Base-by-base conservation (phyloP, 2,797 vertebrate genomes). In the Rhyacichthys aspro region DNA sequence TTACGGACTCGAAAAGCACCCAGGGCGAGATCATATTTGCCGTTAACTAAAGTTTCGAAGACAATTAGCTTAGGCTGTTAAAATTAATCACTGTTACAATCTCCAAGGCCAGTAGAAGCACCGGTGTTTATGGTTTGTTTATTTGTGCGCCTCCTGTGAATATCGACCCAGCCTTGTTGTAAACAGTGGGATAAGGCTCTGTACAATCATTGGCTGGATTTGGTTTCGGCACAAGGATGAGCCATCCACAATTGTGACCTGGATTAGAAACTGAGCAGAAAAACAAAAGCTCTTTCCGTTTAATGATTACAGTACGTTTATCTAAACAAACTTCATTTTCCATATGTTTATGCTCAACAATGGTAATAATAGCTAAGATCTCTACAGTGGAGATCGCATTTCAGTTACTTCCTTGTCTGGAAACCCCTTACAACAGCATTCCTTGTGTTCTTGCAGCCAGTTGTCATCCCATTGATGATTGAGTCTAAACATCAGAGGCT, bases 41-140 rank as follows among this genome's bases (percentile, higher is more conserved):
- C 68, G 85, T 90, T 90, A 91, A 89, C 83, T 88, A 89, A 91
- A 87, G 86, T 91, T 90, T 89, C 55, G 49, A 74, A 87, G 86
- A 90, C 87, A 90, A 91, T 91, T 91, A 90, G 83, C 85, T 52
- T 68, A 68, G 79, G 87, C 88, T 88, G 85, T 91, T 90, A 89
- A 91, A 89, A 90, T 89, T 76, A 91, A 91, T 91, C 86, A 88
- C 82, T 76, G 85, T 85, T 88, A 86, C 67, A 62, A 85, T 81
- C 88, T 83, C 48, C 9, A 55, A 76, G 82, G 79, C 77, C 66
- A 60, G 79, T 75, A 77, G 63, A 76, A 76, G 78, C 77, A 43
- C 17, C 16, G n/a, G 83, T 79, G 70, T 89, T 90, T 86, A 86
- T 63, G 76, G 81, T 90, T 88, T 89, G 87, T 89, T 90, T 89